These are phyloP conservation scores for Fulica atra DNA, from an alignment of 2,113 vertebrate species.

Conservation along the genomic window DNA sequence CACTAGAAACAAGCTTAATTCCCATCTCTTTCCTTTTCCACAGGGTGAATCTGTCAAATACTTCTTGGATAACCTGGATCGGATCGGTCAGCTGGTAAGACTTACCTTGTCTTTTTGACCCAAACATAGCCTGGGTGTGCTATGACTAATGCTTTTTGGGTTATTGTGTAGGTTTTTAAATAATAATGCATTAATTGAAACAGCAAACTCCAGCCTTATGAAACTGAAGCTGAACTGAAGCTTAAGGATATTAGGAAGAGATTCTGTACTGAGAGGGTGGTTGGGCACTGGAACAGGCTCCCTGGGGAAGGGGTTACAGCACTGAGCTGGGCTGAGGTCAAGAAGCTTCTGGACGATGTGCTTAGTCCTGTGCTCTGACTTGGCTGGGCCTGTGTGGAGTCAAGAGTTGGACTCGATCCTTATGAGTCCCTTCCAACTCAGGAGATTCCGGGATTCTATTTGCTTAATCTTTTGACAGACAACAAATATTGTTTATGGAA, in stretches of 20 bases:
- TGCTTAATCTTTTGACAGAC: not conserved
- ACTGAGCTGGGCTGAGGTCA: too few species aligned
- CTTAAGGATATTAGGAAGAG: too few species aligned
- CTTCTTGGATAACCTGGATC: constrained; percentile 96
- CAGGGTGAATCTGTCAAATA: constrained; percentile 98
- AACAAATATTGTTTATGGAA: not conserved
- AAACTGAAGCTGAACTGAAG: not conserved
- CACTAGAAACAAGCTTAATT: not conserved
- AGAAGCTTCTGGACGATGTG: too few species aligned
- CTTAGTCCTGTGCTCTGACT: too few species aligned
- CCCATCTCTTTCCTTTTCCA: not conserved
- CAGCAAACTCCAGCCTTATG: not conserved
- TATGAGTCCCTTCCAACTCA: too few species aligned
- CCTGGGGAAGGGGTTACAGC: too few species aligned
- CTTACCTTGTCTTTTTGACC: not conserved
- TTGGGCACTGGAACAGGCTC: too few species aligned
- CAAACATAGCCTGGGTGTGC: not conserved
- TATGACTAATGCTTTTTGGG: not conserved
- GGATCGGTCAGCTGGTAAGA: constrained; percentile 95
- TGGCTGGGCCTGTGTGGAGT: too few species aligned
- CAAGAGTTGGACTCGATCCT: too few species aligned
- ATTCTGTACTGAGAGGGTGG: too few species aligned
- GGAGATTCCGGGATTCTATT: not conserved
- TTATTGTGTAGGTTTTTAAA: not conserved
- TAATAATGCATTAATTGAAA: not conserved